Conservation (phyloP, 1,140 invertebrate genomes). For the Drosophila tristis region DNA sequence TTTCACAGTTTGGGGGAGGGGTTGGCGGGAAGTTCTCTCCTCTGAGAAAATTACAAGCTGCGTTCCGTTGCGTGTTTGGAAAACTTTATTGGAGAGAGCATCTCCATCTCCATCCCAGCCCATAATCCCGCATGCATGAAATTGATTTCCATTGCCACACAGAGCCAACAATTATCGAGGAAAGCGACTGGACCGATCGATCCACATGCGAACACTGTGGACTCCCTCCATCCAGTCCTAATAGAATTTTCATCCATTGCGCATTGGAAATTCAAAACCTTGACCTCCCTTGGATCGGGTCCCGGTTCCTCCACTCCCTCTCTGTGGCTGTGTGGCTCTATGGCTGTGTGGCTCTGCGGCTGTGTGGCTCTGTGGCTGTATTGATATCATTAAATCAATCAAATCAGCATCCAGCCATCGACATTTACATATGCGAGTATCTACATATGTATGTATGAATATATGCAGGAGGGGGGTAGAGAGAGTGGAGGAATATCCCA, state of each 20-base stretch:
- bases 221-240: no score
- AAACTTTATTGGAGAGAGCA: slow-evolving; percentile 14
- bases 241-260: no score
- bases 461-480: neutral
- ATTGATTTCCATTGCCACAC: neutral
- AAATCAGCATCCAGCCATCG: slow-evolving; percentile 54
- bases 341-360: neutral
- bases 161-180: no score
- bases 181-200: no score
- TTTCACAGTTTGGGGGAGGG: neutral
- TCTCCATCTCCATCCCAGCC: slow-evolving; percentile 11
- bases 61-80: slow-evolving; percentile 40
- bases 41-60: slow-evolving; percentile 42
- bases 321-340: no score
- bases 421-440: slow-evolving; percentile 11
- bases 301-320: neutral
- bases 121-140: slow-evolving; percentile 28
- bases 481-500: neutral
- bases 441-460: no score
- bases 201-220: no score
- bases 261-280: slow-evolving; percentile 21
- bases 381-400: slow-evolving; percentile 66
- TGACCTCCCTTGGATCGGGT: slow-evolving; percentile 45
- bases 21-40: neutral
- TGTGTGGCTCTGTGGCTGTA: slow-evolving; percentile 1